phyloP scores from a whole-genome alignment of 1,140 invertebrate species.

The Platyscapa corneri region DNA sequence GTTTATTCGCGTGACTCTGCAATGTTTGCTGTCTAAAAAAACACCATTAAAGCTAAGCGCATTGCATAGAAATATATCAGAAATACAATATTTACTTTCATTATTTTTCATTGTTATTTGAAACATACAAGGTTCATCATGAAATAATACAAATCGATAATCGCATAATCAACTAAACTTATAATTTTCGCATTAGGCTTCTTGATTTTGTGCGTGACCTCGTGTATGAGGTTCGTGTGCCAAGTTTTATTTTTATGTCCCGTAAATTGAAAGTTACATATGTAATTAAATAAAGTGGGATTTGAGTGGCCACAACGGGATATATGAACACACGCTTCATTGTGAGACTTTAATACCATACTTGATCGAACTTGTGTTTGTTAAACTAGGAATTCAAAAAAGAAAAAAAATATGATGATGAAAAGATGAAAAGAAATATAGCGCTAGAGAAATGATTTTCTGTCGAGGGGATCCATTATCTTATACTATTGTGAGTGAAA shows the following conservation, averaged over 20 bases:
- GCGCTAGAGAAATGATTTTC: neutral
- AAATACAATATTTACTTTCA: no score
- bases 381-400: constrained; percentile 15
- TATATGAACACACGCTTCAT: neutral
- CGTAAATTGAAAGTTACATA: constrained; percentile 3
- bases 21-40: no score
- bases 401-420: neutral
- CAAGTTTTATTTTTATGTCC: neutral
- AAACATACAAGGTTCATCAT: no score
- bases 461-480: constrained; percentile 9
- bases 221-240: neutral
- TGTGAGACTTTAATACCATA: neutral
- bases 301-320: constrained; percentile 1
- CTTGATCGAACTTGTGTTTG: neutral
- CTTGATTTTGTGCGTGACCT: neutral
- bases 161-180: neutral
- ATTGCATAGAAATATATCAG: no score
- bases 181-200: neutral
- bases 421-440: neutral
- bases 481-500: neutral
- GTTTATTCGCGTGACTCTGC: no score
- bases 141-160: neutral
- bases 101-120: no score
- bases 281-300: constrained; percentile 37
- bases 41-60: no score